Conservation (phyloP, 35 echinoderm and acorn worm species). For the Nesometra sesokonis region DNA sequence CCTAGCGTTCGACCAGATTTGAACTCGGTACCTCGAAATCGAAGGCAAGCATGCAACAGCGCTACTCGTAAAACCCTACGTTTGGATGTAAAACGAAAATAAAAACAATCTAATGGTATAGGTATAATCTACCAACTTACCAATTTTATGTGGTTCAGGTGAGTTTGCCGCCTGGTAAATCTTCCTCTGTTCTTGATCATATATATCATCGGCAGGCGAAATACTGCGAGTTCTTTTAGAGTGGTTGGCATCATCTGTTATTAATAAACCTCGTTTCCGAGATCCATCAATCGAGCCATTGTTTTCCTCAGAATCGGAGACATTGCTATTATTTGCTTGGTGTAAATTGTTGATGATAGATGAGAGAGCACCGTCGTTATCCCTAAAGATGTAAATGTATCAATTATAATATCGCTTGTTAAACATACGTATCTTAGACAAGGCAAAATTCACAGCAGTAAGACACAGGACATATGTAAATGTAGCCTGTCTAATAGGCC, state of each 20-base stretch:
- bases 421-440: too few relatives aligned
- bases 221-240: conserved; percentile 57
- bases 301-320: neutral
- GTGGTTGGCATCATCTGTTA: neutral
- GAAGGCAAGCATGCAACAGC: too few relatives aligned
- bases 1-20: too few relatives aligned
- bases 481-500: too few relatives aligned
- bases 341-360: conserved; percentile 2
- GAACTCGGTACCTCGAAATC: too few relatives aligned
- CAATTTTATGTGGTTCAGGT: conserved; percentile 86
- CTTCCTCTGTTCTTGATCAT: conserved; percentile 75
- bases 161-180: conserved; percentile 88
- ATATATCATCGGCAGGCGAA: conserved; percentile 72
- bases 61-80: too few relatives aligned
- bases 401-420: too few relatives aligned
- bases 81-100: too few relatives aligned
- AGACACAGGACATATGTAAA: too few relatives aligned
- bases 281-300: neutral
- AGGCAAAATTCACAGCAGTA: too few relatives aligned
- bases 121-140: conserved; percentile 12
- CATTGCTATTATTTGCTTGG: neutral
- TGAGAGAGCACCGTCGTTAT: neutral
- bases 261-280: neutral
- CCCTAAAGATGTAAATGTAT: neutral
- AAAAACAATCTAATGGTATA: too few relatives aligned